Base-by-base conservation (phyloP, 2,113 vertebrate genomes). In the Perccottus glenii region DNA sequence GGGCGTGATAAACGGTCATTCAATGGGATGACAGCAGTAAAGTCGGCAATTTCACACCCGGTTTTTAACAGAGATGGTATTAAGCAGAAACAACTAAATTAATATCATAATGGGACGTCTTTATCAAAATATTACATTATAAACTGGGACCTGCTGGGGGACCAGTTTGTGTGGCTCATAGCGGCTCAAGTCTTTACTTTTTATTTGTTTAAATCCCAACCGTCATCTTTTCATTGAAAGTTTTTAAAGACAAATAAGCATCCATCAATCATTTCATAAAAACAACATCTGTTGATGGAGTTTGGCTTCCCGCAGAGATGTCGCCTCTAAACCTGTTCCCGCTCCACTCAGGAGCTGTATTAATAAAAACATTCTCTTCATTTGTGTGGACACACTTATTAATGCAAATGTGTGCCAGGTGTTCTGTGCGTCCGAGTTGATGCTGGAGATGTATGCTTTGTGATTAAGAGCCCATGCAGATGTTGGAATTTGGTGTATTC, bases 251-350 rank as follows among this genome's bases (percentile, higher is more conserved):
- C 12, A 15, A 36, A 9, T 12, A 36, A 8, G 32, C 33, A 12
- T 55, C 32, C 35, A 12, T 36, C 33, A n/a, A 9, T 36, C 33
- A n/a, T 55, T 36, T n/a, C 49, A 5, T 51, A 32, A 51, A 51
- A 33, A 55, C 32, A 55, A 36, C 52, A 55, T 55, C 52, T 55
- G 52, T 55, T 55, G 33, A 12, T 36, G 32, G 52, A 55, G 52
- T 36, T 55, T 5, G 52, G 14, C 12, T 35, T 55, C 52, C 52
- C 36, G 52, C 33, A 12, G 52, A 55, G 52, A 55, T 55, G 52
- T 32, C 52, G 36, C n/a, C 32, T 55, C 52, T 11, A 55, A 36
- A 38, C 11, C 52, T 51, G 49, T 27, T 27, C 5, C 15, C 7
- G n/a, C n/a, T n/a, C n/a, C n/a, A n/a, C n/a, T n/a, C n/a, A n/a